Base-by-base conservation (phyloP, 2,888 invertebrate genomes). In the Tribolium freemani region DNA sequence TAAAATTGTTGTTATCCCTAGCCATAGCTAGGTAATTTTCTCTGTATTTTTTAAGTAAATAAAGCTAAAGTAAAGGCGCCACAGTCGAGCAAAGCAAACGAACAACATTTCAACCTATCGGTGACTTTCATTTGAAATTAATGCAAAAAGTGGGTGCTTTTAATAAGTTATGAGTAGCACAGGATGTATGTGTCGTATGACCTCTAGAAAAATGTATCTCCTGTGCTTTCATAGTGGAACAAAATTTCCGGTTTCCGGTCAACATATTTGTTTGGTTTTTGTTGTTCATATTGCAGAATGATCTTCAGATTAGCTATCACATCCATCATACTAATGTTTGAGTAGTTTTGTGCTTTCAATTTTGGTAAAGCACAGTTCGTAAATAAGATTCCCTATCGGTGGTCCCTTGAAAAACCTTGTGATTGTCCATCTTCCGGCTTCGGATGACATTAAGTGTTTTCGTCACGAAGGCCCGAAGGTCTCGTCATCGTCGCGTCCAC, bases 401-500 rank as follows among this genome's bases (percentile, higher is more conserved):
- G 26, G 26, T 26, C 26, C 26, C 2, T 1, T 26, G 38, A 38
- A 48, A 48, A 48, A 48, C 11, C 11, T 16, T 10, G 16, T 48
- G 16, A 48, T 13, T 48, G 48, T 51, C 45, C 57, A 48, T 68
- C 50, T 58, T 56, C 58, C 58, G 58, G 26, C 13, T 30, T 54
- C 10, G 48, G 58, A 20, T 51, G 69, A 21, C 61, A 53, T 21
- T 54, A 70, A 70, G 64, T 72, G 71, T 31, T 51, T 61, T 48
- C 48, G 51, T 21, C 74, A 72, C 72, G 72, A 63, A 63, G 48
- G 30, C 31, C 5, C 13, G n/a, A 57, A 69, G 74, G 58, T 69
- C 61, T 67, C 71, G 75, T 73, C 75, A 71, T 73, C 75, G 45
- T 50, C 31, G 63, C 66, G 63, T 68, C 68, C 51, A 53, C 56